Conservation (phyloP, 2,888 invertebrate genomes). For the Meta bourneti region DNA sequence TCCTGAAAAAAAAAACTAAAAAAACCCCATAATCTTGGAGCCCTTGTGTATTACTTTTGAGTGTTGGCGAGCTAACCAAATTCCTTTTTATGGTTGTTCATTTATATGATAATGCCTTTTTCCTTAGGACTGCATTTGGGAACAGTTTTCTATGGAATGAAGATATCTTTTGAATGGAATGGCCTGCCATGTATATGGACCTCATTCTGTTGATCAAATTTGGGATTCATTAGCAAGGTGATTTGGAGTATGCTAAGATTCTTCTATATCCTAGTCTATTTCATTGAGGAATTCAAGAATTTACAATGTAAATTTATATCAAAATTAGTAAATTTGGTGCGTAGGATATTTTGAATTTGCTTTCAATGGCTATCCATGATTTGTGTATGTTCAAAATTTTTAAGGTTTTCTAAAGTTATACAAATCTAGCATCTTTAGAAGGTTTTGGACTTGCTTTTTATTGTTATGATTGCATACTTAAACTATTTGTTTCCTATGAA, state of each 20-base stretch:
- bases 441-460: too few relatives aligned
- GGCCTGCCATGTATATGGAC: conserved; percentile 12
- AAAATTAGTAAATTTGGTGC: too few relatives aligned
- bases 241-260: conserved; percentile 32
- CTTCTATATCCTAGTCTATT: conserved; percentile 22
- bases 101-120: conserved; percentile 36
- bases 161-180: conserved; percentile 15
- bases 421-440: too few relatives aligned
- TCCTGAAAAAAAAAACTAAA: too few relatives aligned
- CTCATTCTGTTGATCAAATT: neutral
- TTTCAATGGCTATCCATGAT: too few relatives aligned
- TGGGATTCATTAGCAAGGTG: conserved; percentile 25
- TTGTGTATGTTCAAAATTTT: too few relatives aligned
- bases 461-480: too few relatives aligned
- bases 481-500: neutral
- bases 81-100: conserved; percentile 28
- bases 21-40: neutral
- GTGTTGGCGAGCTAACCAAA: conserved; percentile 1
- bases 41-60: neutral
- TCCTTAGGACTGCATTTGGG: conserved; percentile 20
- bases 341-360: too few relatives aligned
- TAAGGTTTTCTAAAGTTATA: too few relatives aligned
- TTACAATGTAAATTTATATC: neutral
- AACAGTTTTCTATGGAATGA: conserved; percentile 1
- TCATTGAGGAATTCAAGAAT: neutral